Conservation (phyloP, 2,113 vertebrate species). For the Vulpes vulpes region DNA sequence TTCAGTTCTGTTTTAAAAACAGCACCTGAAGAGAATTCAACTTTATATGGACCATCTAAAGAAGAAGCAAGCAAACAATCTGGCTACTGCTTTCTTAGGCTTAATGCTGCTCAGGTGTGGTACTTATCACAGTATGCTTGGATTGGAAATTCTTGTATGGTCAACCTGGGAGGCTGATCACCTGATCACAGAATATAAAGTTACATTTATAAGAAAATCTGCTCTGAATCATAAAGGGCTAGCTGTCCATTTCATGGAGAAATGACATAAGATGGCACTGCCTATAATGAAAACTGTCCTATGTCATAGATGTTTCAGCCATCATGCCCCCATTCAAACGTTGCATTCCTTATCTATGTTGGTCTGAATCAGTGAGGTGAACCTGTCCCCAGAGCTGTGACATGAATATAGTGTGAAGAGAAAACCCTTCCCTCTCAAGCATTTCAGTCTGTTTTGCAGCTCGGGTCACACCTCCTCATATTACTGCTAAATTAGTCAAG, state of each 20-base stretch:
- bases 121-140: background rate
- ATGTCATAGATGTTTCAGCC: too few relatives aligned
- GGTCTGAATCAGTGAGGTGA: background rate
- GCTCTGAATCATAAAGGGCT: slow-evolving; percentile 46
- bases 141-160: slow-evolving; percentile 32
- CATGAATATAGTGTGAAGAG: background rate
- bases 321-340: background rate
- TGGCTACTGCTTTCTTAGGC: background rate
- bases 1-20: background rate
- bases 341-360: background rate
- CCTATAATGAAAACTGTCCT: background rate
- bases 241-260: slow-evolving; percentile 1
- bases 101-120: background rate
- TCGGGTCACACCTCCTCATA: slow-evolving; percentile 63
- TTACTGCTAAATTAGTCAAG: slow-evolving; percentile 52
- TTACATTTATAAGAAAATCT: slow-evolving; percentile 63
- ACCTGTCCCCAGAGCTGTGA: background rate
- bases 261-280: background rate
- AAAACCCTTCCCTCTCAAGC: background rate
- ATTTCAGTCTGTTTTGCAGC: background rate
- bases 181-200: slow-evolving; percentile 30
- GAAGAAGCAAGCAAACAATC: background rate
- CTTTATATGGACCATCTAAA: background rate
- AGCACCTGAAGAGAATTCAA: background rate
- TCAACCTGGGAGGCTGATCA: slow-evolving; percentile 22